A percentile compares a stretch with the other conserved stretches of the same genome.
phyloP scores from a whole-genome alignment of 2,888 invertebrate genomes.

The Microdon myrmicae region DNA sequence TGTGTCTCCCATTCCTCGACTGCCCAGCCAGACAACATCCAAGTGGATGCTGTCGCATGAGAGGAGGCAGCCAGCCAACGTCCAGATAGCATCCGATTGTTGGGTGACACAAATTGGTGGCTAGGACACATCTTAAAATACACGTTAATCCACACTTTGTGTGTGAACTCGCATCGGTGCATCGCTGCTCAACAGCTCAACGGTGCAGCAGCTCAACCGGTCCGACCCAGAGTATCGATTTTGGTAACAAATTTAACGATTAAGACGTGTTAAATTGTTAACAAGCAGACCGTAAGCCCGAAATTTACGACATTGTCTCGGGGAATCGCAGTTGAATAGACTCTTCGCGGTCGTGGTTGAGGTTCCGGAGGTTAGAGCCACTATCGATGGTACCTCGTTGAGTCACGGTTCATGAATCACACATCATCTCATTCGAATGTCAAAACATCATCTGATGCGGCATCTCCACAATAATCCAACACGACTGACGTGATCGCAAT shows the following conservation, averaged over 20 bases:
- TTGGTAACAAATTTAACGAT: conserved; percentile 65
- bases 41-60: no score
- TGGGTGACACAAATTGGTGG: conserved; percentile 34
- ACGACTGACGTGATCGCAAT: conserved; percentile 30
- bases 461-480: conserved; percentile 40
- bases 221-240: conserved; percentile 28
- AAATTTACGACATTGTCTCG: conserved; percentile 61
- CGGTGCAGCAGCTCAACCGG: conserved; percentile 13
- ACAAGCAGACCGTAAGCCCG: conserved; percentile 66
- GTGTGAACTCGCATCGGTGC: conserved; percentile 25
- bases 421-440: conserved; percentile 21
- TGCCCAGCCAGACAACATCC: conserved; percentile 24
- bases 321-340: conserved; percentile 25
- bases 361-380: background rate
- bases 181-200: conserved; percentile 26
- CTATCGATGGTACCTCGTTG: background rate
- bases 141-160: conserved; percentile 50
- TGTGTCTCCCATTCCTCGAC: conserved; percentile 16
- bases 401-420: conserved; percentile 37
- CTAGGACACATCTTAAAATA: conserved; percentile 43
- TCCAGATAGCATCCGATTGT: conserved; percentile 37
- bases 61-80: conserved; percentile 28
- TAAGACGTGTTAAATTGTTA: conserved; percentile 68
- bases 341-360: conserved; percentile 21
- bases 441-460: conserved; percentile 36